Conservation (phyloP, 1,140 invertebrate genomes). For the Tetragnatha versicolor region DNA sequence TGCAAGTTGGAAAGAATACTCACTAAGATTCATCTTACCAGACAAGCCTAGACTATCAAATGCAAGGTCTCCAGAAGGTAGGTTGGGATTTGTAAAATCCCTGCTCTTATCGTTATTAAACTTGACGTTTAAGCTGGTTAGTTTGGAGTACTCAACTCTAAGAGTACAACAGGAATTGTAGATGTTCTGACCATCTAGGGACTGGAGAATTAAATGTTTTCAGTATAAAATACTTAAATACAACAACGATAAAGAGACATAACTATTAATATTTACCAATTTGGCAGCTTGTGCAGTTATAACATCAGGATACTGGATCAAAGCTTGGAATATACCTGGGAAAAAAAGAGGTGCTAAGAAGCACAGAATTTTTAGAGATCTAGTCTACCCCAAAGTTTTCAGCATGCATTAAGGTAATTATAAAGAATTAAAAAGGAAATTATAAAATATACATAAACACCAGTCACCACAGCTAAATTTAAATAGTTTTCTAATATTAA, state of each 20-base stretch:
- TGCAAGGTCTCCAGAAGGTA: slow-evolving; percentile 88
- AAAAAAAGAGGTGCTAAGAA: no score
- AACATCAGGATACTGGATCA: slow-evolving; percentile 98
- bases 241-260: not conserved
- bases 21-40: slow-evolving; percentile 40
- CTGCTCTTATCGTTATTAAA: slow-evolving; percentile 99
- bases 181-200: slow-evolving; percentile 97
- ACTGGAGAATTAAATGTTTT: slow-evolving; percentile 68
- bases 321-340: slow-evolving; percentile 97
- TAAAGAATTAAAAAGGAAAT: no score
- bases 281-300: slow-evolving; percentile 95
- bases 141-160: slow-evolving; percentile 98
- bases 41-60: slow-evolving; percentile 64
- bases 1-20: not conserved
- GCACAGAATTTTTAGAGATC: no score
- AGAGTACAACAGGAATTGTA: slow-evolving; percentile 99
- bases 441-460: no score
- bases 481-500: no score
- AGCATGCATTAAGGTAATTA: no score
- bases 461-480: no score
- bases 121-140: slow-evolving; percentile 96
- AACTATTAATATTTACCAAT: slow-evolving; percentile 76
- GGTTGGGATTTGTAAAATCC: slow-evolving; percentile 96
- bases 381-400: no score
- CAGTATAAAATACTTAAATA: not conserved